Conservation (phyloP, 2,113 vertebrate species). For the Corythoichthys intestinalis region DNA sequence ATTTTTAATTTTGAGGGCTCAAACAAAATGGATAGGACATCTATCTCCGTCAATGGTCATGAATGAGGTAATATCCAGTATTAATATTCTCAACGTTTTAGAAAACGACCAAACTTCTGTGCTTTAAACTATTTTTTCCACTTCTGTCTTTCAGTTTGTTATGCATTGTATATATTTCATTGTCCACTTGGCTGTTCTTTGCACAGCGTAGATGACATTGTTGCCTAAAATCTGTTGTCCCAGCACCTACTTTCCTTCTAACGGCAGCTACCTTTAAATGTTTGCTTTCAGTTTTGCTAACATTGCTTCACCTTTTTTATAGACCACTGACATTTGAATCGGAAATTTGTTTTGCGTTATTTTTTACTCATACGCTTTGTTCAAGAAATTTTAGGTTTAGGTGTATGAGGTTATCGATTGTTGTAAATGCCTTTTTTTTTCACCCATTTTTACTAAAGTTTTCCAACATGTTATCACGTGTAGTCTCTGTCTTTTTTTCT, state of each 20-base stretch:
- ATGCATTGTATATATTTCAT: background rate
- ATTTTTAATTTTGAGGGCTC: no score
- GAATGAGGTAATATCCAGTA: background rate
- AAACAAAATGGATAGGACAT: no score
- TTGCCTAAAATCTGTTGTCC: background rate
- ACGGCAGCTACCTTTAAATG: conserved; percentile 38
- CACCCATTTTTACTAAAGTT: background rate
- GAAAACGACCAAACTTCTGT: background rate
- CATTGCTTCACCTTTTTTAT: conserved; percentile 11
- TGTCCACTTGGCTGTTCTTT: background rate
- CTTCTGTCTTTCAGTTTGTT: background rate
- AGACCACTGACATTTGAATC: no score
- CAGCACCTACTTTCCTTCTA: background rate
- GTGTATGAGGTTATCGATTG: background rate
- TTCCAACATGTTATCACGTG: background rate
- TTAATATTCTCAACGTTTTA: background rate
- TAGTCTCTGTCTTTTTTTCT: conserved; percentile 7
- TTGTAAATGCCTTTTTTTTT: conserved; percentile 30
- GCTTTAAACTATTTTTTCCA: background rate
- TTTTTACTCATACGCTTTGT: no score
- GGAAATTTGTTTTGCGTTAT: no score
- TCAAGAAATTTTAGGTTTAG: background rate
- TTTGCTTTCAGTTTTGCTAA: background rate
- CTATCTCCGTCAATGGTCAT: no score
- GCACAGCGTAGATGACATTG: background rate